Evolutionary conservation across 2,113 vertebrate genomes (phyloP).

Genomic region (Poecile atricapillus): DNA sequence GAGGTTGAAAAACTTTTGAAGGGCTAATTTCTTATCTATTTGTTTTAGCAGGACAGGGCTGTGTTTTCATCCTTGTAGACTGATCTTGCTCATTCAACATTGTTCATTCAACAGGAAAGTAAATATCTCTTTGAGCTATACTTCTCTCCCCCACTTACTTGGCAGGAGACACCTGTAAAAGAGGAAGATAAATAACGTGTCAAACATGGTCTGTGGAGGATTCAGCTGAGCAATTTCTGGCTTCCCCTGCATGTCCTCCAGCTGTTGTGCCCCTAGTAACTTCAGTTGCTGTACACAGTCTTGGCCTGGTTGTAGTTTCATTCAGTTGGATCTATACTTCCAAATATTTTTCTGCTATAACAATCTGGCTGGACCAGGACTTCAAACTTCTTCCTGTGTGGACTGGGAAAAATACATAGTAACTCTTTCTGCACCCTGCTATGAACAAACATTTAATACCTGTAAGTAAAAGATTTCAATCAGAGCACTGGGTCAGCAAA

Average conservation of each 20-base stretch:
- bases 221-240: slow-evolving; percentile 60
- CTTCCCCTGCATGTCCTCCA: slow-evolving; percentile 58
- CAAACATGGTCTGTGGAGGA: slow-evolving; percentile 65
- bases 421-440: not conserved
- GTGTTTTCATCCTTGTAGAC: slow-evolving; percentile 44
- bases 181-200: slow-evolving; percentile 69
- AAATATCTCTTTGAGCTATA: slow-evolving; percentile 57
- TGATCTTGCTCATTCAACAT: slow-evolving; percentile 51
- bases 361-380: not conserved
- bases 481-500: not conserved
- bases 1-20: slow-evolving; percentile 40
- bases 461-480: not conserved
- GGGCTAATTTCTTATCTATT: slow-evolving; percentile 45
- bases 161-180: slow-evolving; percentile 60
- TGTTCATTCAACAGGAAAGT: slow-evolving; percentile 64
- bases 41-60: slow-evolving; percentile 32
- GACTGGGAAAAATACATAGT: not conserved
- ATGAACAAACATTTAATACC: not conserved
- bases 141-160: slow-evolving; percentile 37
- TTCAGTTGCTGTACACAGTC: slow-evolving; percentile 25
- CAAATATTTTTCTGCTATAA: slow-evolving; percentile 44
- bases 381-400: not conserved
- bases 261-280: slow-evolving; percentile 53
- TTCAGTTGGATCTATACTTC: slow-evolving; percentile 39
- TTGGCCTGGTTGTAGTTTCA: slow-evolving; percentile 11